Evolutionary conservation across 2,113 vertebrate species (phyloP).

Genomic region (Cathartes aura): DNA sequence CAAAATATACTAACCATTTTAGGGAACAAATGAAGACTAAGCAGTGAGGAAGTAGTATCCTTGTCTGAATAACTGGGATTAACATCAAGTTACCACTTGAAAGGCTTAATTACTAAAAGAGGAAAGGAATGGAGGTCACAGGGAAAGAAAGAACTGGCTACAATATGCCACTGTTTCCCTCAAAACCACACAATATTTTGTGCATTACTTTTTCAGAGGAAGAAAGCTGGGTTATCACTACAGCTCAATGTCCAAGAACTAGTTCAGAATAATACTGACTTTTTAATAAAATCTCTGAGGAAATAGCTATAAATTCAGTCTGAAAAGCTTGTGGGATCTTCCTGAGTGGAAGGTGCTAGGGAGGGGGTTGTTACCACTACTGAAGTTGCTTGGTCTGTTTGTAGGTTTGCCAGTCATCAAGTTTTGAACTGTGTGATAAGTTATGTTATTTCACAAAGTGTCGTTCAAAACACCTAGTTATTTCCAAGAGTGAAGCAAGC

Average conservation of each 20-base stretch:
- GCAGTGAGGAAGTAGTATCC: not conserved
- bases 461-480: not conserved
- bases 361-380: not conserved
- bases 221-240: not conserved
- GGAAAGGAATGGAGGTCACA: not conserved
- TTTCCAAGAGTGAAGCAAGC: not conserved
- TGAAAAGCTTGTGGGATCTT: not conserved
- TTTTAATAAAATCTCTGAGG: not conserved
- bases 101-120: not conserved
- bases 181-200: not conserved
- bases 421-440: not conserved
- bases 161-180: not conserved
- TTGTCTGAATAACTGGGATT: not conserved
- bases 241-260: not conserved
- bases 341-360: not conserved
- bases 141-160: not conserved
- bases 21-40: not conserved
- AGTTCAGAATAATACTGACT: not conserved
- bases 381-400: not conserved
- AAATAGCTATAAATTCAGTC: not conserved
- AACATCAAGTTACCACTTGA: not conserved
- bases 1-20: not conserved
- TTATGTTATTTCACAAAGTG: not conserved
- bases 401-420: not conserved
- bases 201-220: not conserved